A percentile compares a stretch with the other conserved stretches of the same genome.
These are phyloP conservation scores for Glareola pratincola DNA, from an alignment of 2,113 vertebrate genomes.

Conservation along the genomic window DNA sequence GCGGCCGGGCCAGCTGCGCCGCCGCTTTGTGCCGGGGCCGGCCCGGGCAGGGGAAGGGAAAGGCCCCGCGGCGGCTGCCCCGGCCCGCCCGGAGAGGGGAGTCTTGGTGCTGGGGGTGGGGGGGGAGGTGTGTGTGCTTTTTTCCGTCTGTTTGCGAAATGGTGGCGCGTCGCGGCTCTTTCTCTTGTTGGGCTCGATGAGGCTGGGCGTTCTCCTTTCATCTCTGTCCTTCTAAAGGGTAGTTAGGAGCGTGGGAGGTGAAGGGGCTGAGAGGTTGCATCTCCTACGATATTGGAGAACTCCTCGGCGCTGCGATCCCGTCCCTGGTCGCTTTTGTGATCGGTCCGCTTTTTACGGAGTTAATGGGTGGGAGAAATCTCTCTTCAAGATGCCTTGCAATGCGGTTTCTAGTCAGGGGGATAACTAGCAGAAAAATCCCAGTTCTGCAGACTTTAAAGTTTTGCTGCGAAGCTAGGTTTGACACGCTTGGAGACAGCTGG, in stretches of 20 bases:
- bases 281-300: fast-evolving
- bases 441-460: background rate
- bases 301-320: fast-evolving
- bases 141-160: background rate
- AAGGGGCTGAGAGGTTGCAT: background rate
- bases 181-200: background rate
- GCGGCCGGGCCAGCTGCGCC: background rate
- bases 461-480: too few species aligned
- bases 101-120: fast-evolving
- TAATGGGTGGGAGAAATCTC: background rate
- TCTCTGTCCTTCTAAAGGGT: too few species aligned
- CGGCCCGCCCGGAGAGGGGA: background rate
- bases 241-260: fast-evolving
- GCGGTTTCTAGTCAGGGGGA: background rate
- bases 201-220: too few species aligned
- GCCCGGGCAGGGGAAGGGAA: background rate
- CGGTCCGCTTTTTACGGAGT: background rate
- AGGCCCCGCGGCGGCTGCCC: background rate
- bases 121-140: too few species aligned
- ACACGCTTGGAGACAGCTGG: background rate
- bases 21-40: background rate
- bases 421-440: background rate
- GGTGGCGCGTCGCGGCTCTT: background rate
- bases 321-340: background rate
- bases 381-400: background rate